phyloP scores from a whole-genome alignment of 2,797 vertebrate species.

The Knipowitschia caucasica region DNA sequence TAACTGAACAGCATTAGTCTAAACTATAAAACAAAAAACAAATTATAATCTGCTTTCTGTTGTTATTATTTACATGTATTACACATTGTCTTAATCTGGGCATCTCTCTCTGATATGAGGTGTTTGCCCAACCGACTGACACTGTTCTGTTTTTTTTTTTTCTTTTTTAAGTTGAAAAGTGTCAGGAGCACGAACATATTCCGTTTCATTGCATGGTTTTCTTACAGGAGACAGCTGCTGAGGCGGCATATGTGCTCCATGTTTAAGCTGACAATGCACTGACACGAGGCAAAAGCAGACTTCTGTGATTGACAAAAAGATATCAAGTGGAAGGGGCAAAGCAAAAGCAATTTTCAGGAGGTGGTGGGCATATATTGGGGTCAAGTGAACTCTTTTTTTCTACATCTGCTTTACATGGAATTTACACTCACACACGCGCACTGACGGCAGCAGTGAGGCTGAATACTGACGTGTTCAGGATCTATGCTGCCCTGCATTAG shows the following conservation, averaged over 20 bases:
- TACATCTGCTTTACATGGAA: slow-evolving; percentile 56
- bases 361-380: slow-evolving; percentile 59
- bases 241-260: slow-evolving; percentile 55
- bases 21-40: too few relatives aligned
- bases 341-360: slow-evolving; percentile 63
- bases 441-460: slow-evolving; percentile 25
- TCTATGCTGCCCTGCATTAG: slow-evolving; percentile 9
- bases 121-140: slow-evolving; percentile 43
- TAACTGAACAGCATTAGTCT: too few relatives aligned
- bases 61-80: too few relatives aligned
- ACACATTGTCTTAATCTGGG: too few relatives aligned
- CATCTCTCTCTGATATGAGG: slow-evolving; percentile 13
- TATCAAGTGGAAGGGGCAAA: slow-evolving; percentile 57
- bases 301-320: slow-evolving; percentile 65
- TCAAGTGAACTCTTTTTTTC: slow-evolving; percentile 57
- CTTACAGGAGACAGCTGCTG: slow-evolving; percentile 65
- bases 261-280: slow-evolving; percentile 61
- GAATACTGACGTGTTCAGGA: slow-evolving; percentile 50
- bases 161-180: slow-evolving; percentile 53
- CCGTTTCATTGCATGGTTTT: slow-evolving; percentile 43
- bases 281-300: slow-evolving; percentile 44
- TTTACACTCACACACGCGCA: slow-evolving; percentile 48
- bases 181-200: slow-evolving; percentile 43
- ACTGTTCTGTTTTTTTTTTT: slow-evolving; percentile 40
- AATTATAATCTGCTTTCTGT: too few relatives aligned